phyloP scores from a whole-genome alignment of 2,888 invertebrate species.

The Volucella inflata region DNA sequence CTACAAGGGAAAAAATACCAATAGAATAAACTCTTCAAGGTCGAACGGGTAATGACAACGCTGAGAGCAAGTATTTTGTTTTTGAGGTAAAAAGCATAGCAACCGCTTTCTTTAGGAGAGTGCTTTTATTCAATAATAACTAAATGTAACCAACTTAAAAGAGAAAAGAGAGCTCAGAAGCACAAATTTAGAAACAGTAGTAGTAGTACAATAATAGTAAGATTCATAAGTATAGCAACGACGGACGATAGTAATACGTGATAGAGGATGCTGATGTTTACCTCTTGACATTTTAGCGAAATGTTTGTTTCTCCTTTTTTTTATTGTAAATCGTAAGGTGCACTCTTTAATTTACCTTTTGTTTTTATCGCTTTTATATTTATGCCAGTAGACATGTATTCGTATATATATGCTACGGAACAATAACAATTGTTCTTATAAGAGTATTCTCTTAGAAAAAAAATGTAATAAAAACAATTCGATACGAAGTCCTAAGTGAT shows the following conservation, averaged over 20 bases:
- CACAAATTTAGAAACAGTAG: constrained; percentile 35
- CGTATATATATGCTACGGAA: too few relatives aligned
- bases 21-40: constrained; percentile 66
- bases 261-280: constrained; percentile 54
- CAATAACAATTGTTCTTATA: too few relatives aligned
- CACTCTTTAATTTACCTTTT: too few relatives aligned
- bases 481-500: too few relatives aligned
- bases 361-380: too few relatives aligned
- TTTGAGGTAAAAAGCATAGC: constrained; percentile 25
- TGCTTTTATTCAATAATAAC: not conserved
- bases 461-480: too few relatives aligned
- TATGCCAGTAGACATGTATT: too few relatives aligned
- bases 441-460: too few relatives aligned
- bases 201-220: constrained; percentile 28
- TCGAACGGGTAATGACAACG: constrained; percentile 70
- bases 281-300: constrained; percentile 65
- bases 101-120: constrained; percentile 19
- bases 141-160: not conserved
- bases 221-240: not conserved
- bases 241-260: too few relatives aligned
- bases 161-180: constrained; percentile 17
- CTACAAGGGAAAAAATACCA: constrained; percentile 30
- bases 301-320: not conserved
- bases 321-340: too few relatives aligned
- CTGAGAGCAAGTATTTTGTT: constrained; percentile 48